Base-by-base conservation (phyloP, 2,113 vertebrate genomes). In the Clarias gariepinus region DNA sequence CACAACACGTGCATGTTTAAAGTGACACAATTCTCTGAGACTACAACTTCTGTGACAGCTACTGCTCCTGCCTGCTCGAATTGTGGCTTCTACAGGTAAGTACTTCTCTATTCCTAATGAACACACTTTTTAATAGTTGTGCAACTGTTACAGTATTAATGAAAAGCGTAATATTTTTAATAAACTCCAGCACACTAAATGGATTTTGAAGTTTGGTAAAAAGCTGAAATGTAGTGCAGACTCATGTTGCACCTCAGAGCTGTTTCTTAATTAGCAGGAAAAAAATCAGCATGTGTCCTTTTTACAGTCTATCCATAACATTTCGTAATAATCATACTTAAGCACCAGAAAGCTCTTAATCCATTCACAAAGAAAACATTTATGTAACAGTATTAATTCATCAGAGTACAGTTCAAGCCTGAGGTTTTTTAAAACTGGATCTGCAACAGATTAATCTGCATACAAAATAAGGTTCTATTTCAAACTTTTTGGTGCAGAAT, bases 281-380 rank as follows among this genome's bases (percentile, higher is more conserved):
- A 66, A 13, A 47, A 7, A 8, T 8, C 47, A 47, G 0, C 6
- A 47, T 63, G 13, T 64, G 28, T 53, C n/a, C 13, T 33, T 89
- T 68, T 47, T 12, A 74, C n/a, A 69, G 28, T 25, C 33, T 82
- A 28, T 74, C 58, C 19, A 47, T 8, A 68, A 36, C 41, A 19
- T 64, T 64, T n/a, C 30, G 89, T 85, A 91, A 80, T 92, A 12
- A 92, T 88, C 86, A 66, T 89, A 86, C 86, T 89, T 66, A 83
- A 7, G 10, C 47, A 84, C 25, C 60, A 80, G 84, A 86, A 81
- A 87, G 66, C 58, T 41, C 33, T 23, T 81, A 85, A 73, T 55
- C 21, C 60, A 86, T 82, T 90, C 28, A 30, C 86, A 84, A 87
- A 87, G 41, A 16, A 47, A 76, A 80, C 73, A 16, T 68, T 36